These are phyloP conservation scores for Anser brachyrhynchus DNA, from an alignment of 2,113 vertebrate species.

Conservation along the genomic window DNA sequence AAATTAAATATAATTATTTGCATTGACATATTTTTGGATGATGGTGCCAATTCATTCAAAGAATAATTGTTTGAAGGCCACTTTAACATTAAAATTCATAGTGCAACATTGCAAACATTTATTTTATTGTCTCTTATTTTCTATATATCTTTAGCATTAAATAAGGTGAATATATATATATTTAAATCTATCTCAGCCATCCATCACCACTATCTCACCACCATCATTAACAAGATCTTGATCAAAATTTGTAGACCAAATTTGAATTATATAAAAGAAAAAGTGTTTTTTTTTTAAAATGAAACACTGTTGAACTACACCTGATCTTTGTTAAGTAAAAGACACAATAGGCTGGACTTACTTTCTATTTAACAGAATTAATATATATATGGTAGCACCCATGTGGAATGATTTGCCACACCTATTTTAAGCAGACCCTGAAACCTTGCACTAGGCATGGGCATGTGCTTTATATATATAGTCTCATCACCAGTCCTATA, in stretches of 20 bases:
- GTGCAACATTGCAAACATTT: not conserved
- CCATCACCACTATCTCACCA: not conserved
- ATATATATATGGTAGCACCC: rapidly evolving
- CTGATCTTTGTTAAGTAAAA: not conserved
- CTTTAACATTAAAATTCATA: not conserved
- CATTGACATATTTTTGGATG: not conserved
- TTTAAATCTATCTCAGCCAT: not conserved
- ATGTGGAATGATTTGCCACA: not conserved
- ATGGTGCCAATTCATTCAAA: not conserved
- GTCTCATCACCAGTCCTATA: not conserved
- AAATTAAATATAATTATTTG: not conserved
- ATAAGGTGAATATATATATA: not conserved
- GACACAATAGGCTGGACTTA: not conserved
- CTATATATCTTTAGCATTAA: not conserved
- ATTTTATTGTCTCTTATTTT: not conserved
- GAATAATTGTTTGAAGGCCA: not conserved
- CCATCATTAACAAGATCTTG: not conserved
- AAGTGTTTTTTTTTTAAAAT: not conserved
- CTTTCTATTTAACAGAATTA: not conserved
- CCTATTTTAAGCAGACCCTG: not conserved
- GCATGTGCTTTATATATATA: not conserved
- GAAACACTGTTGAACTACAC: not conserved
- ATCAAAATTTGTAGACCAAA: not conserved
- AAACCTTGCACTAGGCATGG: not conserved
- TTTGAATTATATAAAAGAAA: not conserved